Evolutionary conservation across 1,140 invertebrate genomes (phyloP).

Genomic region (Drosophila nebulosa): DNA sequence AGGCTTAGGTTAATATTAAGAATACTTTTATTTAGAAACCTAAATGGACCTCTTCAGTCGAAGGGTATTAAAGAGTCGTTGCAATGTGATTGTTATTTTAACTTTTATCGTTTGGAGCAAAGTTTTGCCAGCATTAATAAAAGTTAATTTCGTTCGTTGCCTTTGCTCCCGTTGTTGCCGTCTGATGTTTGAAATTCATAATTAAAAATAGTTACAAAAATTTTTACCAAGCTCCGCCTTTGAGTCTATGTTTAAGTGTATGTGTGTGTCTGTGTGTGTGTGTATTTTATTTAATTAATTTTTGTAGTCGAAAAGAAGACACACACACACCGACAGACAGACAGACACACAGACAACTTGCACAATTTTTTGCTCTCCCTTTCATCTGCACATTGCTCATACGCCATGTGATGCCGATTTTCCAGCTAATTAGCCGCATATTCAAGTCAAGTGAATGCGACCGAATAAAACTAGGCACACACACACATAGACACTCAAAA

Average conservation of each 20-base stretch:
- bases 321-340: not conserved
- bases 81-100: slow-evolving; percentile 20
- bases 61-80: not conserved
- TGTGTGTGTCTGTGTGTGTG: slow-evolving; percentile 7
- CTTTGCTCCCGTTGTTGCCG: not conserved
- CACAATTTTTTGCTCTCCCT: not conserved
- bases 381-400: slow-evolving; percentile 39
- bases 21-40: too few species aligned
- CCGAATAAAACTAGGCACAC: not conserved
- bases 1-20: too few species aligned
- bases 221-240: slow-evolving; percentile 16
- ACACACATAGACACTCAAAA: too few species aligned
- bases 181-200: slow-evolving; percentile 61
- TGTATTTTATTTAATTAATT: slow-evolving; percentile 17
- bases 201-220: slow-evolving; percentile 71
- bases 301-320: not conserved
- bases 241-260: not conserved
- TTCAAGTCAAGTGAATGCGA: not conserved
- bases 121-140: slow-evolving; percentile 58
- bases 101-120: slow-evolving; percentile 41
- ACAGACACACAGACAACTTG: not conserved
- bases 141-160: slow-evolving; percentile 58
- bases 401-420: slow-evolving; percentile 47
- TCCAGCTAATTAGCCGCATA: slow-evolving; percentile 53
- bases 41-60: too few species aligned